Evolutionary conservation across 1,140 invertebrate species (phyloP), one percentile per base, ranked within the genome.

Genomic region (Drosophila ananassae): DNA sequence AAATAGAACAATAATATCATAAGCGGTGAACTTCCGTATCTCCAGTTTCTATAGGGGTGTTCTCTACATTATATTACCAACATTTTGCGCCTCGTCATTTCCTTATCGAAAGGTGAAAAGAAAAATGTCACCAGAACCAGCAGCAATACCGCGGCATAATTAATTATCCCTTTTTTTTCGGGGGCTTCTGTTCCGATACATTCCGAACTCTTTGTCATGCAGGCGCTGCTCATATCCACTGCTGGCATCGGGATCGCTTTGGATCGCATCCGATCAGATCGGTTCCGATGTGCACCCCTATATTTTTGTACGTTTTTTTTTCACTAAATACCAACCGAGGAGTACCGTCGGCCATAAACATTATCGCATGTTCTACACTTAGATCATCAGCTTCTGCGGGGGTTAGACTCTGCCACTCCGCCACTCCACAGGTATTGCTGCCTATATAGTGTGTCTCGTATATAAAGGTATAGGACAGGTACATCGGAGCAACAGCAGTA

Each of bases 351-450:
- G 71, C 75, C 79, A 76, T 89, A 85, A 82, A 82, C 63, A 87
- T 87, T 87, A 87, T 87, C 83, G 83, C 82, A 89, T 87, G 79
- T 87, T 87, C 74, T 79, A 87, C 71, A 87, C 83, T 89, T 87
- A 87, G 83, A 87, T 89, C 82, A 89, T 82, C 79, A 59, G 54
- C 48, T 57, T 61, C 62, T 68, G 68, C 79, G 83, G 82, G 83
- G 82, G 78, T 79, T 82, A 69, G 47, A 76, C 60, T 59, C 41
- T 21, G 62, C 17, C 32, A 44, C 24, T 37, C 60, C 13, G 25
- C 9, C 37, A 53, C 24, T 30, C 39, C 24, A 47, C 24, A 22
- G 34, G 30, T 17, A 24, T 28, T 7, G 34, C 24, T 60, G 25
- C 12, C 6, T 63, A 52, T 39, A 48, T 34, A 56, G 72, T 46